A percentile compares a stretch with the other conserved stretches of the same genome.
These are phyloP conservation scores for Thripadectes ignobilis DNA, from an alignment of 2,797 vertebrate genomes.

Conservation along the genomic window DNA sequence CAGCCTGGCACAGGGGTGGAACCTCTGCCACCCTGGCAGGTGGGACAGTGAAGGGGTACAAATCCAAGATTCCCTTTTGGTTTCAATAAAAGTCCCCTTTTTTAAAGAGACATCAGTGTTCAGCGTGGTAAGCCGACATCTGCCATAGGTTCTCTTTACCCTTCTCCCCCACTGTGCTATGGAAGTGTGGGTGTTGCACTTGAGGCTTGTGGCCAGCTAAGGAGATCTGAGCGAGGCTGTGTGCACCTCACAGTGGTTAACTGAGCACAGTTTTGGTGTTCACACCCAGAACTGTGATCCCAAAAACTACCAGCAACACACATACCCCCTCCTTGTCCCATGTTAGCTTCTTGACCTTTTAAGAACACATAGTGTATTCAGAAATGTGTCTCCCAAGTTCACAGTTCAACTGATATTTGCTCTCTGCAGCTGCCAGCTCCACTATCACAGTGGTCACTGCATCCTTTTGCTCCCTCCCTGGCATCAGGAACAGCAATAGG, in stretches of 20 bases:
- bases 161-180: accelerated
- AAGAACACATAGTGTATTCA: background rate
- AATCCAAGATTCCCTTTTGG: background rate
- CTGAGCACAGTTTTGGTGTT: background rate
- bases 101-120: background rate
- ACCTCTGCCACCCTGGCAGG: background rate
- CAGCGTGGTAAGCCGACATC: background rate
- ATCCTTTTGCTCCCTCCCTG: background rate
- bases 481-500: background rate
- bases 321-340: background rate
- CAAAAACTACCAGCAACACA: background rate
- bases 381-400: background rate
- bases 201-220: background rate
- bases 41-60: accelerated
- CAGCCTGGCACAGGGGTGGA: background rate
- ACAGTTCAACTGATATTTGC: background rate
- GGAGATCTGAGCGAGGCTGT: background rate
- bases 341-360: background rate
- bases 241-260: background rate
- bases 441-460: background rate
- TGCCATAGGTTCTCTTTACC: background rate
- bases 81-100: background rate
- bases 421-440: background rate
- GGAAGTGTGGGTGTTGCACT: background rate
- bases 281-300: background rate